phyloP scores from a whole-genome alignment of 2,888 invertebrate genomes.

The Mystacides longicornis region DNA sequence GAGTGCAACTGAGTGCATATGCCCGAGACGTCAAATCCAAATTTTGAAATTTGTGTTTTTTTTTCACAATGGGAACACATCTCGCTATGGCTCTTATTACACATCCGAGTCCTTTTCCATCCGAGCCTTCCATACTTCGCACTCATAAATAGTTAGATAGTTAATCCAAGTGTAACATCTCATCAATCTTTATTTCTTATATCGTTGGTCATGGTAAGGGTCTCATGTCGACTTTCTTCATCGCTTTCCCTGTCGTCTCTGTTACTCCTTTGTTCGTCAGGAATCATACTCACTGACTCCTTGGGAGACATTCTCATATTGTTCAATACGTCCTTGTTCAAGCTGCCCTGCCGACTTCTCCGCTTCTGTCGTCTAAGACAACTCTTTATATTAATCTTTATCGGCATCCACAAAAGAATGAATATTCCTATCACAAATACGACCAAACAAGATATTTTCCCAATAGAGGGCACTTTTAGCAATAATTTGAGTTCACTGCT shows the following conservation, averaged over 20 bases:
- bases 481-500: constrained; percentile 47
- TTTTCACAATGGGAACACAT: no score
- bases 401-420: constrained; percentile 31
- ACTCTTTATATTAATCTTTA: constrained; percentile 25
- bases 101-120: no score
- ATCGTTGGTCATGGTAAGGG: constrained; percentile 17
- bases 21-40: no score
- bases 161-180: no score
- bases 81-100: no score
- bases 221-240: constrained; percentile 12
- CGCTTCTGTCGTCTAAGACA: constrained; percentile 22
- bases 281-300: constrained; percentile 17
- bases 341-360: constrained; percentile 9
- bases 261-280: constrained; percentile 12
- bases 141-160: no score
- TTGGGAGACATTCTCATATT: constrained; percentile 32
- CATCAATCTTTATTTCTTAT: constrained; percentile 2
- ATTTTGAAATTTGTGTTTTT: no score
- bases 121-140: no score
- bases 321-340: constrained; percentile 28
- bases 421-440: constrained; percentile 40
- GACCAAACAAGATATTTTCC: constrained; percentile 43
- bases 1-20: no score
- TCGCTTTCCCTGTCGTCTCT: constrained; percentile 3
- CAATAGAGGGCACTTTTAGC: constrained; percentile 45